Base-by-base conservation (phyloP, 2,888 invertebrate genomes). In the Lasioglossum morio region DNA sequence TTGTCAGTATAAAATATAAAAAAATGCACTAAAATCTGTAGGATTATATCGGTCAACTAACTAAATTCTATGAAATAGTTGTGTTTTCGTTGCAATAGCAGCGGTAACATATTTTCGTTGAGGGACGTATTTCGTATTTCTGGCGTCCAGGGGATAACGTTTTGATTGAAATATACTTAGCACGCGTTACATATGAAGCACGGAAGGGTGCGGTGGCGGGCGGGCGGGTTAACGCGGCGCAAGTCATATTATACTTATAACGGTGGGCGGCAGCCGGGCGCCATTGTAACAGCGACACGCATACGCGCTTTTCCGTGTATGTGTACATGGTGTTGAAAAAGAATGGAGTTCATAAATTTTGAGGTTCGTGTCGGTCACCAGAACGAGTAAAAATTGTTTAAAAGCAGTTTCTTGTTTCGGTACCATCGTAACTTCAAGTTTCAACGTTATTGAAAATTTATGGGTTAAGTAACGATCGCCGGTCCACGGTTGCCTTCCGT, bases 221-320 rank as follows among this genome's bases (percentile, higher is more conserved):
- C n/a, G n/a, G 75, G 75, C 77, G 84, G 78, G 66, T 78, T 48
- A 80, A 74, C 77, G 30, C 46, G 75, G 75, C 72, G 88, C 81
- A 88, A 90, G 90, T 90, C 80, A 83, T 86, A 82, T 88, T 82
- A 83, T 37, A 14, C 43, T 63, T 63, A 63, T 16, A 79, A 86
- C 43, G 70, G 82, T 16, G 90, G 88, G 75, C 79, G 84, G 43
- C 88, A 88, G 86, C 86, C 84, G 88, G 90, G 72, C 86, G 86
- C 88, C 84, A 76, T 66, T 46, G 63, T 70, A 43, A 69, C 77
- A 57, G 69, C 66, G 79, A 73, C 77, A 72, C 79, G 66, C 66
- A 27, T 76, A 43, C 76, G 69, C 76, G 30, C 37, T 79, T 70
- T 12, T 23, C 14, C 53, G 40, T 70, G 27, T 60, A 74, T 34